Percentiles rank a stretch among this genome's conserved stretches.
Conservation (phyloP, 2,113 vertebrate species). For the Plotosus lineatus region DNA sequence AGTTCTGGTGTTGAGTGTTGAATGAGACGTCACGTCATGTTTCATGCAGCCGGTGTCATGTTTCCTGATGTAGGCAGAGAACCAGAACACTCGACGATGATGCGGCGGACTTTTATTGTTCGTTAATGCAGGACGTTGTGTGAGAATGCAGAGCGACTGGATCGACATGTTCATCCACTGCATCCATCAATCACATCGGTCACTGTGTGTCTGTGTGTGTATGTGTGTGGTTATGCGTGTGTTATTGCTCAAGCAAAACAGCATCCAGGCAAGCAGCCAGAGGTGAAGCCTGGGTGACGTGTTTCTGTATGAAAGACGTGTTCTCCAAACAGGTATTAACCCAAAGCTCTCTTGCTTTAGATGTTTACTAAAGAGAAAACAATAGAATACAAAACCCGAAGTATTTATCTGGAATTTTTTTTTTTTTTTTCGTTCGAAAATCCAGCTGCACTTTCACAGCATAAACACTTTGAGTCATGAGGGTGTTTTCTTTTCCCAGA, state of each 20-base stretch:
- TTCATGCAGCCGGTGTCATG: background rate
- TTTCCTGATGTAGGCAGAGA: background rate
- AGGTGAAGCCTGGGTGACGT: slow-evolving; percentile 10
- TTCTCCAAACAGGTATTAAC: slow-evolving; percentile 27
- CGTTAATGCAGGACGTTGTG: background rate
- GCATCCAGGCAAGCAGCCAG: slow-evolving; percentile 13
- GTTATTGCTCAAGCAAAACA: background rate
- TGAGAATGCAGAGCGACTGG: slow-evolving; percentile 35
- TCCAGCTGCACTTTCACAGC: background rate
- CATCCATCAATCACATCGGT: background rate
- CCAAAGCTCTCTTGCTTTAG: slow-evolving; percentile 15
- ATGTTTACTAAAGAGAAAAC: slow-evolving; percentile 26
- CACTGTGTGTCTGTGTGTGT: background rate
- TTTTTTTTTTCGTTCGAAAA: background rate
- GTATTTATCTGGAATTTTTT: background rate
- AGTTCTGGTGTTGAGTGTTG: slow-evolving; percentile 3
- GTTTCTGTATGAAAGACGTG: background rate
- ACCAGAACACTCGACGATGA: background rate
- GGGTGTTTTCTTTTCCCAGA: slow-evolving; percentile 39
- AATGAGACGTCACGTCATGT: background rate
- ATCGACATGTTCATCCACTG: slow-evolving; percentile 23
- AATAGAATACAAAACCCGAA: background rate
- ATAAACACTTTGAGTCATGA: slow-evolving; percentile 23
- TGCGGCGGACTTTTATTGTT: background rate
- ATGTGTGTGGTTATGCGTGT: slow-evolving; percentile 19